Evolutionary conservation across 2,888 invertebrate species (phyloP), one percentile per base, ranked within the genome.

Genomic region (Pyrocoelia pectoralis): DNA sequence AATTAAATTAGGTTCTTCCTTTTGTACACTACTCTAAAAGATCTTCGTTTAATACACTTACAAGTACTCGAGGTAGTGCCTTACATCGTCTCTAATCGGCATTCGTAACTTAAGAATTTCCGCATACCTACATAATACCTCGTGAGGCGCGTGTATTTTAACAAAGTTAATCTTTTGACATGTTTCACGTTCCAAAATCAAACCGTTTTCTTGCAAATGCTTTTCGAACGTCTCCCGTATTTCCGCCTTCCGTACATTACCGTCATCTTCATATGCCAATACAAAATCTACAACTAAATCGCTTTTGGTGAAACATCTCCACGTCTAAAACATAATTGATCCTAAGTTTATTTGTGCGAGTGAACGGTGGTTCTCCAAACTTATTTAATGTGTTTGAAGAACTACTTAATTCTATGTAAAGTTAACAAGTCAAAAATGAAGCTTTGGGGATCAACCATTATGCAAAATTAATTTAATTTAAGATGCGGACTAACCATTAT

Each of bases 91-190:
- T 81, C 88, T 91, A 79, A 93, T 89, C 43, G 92, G 92, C 85
- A 93, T 85, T 76, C 90, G 86, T 29, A 93, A 83, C 79, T 92
- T 91, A 72, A 93, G 84, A 66, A 92, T 87, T 80, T 93, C 93
- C 29, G 89, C 88, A 78, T 92, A 92, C 69, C 90, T 84, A 62
- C 87, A 84, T 14, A 92, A 79, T 1, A 93, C 88, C 71, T 90
- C 89, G 74, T 82, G 82, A 0, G 92, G 89, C 0, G 90, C 91
- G 77, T 91, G 89, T 24, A 93, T 84, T 82, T 92, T 92, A 6
- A 89, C 83, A 77, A 90, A 92, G 75, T 86, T 84, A 67, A 88
- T 82, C 46, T 87, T 85, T 69, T 89, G 85, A 53, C 85, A 85
- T 68, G 86, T 84, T 72, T 88, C 88, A 66, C 83, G 81, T 75